Evolutionary conservation across 2,113 vertebrate genomes (phyloP).

Genomic region (Lagenorhynchus albirostris): DNA sequence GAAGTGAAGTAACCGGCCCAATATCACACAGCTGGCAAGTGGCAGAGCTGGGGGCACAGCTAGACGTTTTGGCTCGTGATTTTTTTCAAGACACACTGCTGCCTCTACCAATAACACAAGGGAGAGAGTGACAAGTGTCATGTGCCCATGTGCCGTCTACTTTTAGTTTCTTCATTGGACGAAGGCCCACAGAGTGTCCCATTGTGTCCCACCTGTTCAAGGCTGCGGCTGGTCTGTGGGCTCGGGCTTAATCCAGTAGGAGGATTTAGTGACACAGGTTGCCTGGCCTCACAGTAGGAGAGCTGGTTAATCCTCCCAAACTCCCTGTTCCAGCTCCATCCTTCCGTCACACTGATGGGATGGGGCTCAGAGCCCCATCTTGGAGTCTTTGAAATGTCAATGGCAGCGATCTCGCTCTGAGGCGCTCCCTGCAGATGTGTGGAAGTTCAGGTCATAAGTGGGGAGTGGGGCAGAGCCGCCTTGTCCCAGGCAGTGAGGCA

Average conservation of each 20-base stretch:
- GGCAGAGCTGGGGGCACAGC: neutral
- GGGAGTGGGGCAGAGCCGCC: neutral
- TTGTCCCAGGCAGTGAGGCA: neutral
- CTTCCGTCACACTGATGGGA: neutral
- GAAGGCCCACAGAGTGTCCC: conserved; percentile 50
- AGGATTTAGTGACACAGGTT: conserved; percentile 54
- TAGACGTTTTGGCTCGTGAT: neutral
- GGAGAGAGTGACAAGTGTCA: conserved; percentile 10
- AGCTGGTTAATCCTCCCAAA: conserved; percentile 26
- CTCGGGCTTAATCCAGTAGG: conserved; percentile 32
- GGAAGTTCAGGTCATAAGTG: neutral
- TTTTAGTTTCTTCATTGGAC: conserved; percentile 45
- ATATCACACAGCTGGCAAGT: neutral
- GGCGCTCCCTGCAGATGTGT: neutral
- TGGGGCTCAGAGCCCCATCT: neutral
- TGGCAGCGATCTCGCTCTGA: neutral
- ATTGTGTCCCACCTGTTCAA: conserved; percentile 33
- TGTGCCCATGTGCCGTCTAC: neutral
- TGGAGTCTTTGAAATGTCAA: neutral
- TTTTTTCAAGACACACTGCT: neutral
- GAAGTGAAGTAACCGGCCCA: neutral
- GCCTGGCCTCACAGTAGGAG: conserved; percentile 41
- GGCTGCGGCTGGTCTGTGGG: neutral
- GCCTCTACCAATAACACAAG: neutral
- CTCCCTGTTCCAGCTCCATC: neutral